Conservation (phyloP, 2,113 vertebrate species). For the Onychostruthus taczanowskii region DNA sequence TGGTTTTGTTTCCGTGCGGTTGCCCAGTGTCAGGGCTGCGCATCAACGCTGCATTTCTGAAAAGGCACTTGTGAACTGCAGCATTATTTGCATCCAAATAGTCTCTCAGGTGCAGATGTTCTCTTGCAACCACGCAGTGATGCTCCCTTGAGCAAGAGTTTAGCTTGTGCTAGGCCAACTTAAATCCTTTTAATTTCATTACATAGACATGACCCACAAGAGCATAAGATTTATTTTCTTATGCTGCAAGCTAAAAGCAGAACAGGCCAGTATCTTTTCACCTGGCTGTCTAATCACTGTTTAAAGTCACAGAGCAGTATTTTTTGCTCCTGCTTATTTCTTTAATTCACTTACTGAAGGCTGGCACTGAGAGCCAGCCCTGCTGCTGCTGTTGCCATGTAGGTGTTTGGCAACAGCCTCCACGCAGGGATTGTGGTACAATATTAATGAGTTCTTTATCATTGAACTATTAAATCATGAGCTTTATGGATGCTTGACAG, state of each 20-base stretch:
- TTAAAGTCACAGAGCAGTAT: background rate
- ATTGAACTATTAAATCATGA: background rate
- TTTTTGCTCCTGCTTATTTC: background rate
- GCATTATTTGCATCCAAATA: background rate
- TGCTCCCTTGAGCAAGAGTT: background rate
- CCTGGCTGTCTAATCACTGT: background rate
- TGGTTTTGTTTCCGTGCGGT: background rate
- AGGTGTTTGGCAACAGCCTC: background rate
- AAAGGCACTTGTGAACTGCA: background rate
- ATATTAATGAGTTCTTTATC: background rate
- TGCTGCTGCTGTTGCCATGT: background rate
- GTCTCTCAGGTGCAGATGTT: background rate
- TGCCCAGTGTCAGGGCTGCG: background rate
- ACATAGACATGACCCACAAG: rapidly evolving
- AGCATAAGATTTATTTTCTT: background rate
- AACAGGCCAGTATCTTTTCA: background rate
- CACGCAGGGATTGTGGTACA: background rate
- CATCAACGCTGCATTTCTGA: background rate
- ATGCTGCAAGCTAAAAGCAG: background rate
- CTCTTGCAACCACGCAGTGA: background rate
- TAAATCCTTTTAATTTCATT: background rate
- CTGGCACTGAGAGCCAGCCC: background rate
- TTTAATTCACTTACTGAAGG: background rate
- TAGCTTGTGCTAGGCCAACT: background rate
- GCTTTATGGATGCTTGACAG: background rate